These are phyloP conservation scores for Apocheima hispidaria DNA, from an alignment of 2,888 invertebrate genomes.

Conservation along the genomic window DNA sequence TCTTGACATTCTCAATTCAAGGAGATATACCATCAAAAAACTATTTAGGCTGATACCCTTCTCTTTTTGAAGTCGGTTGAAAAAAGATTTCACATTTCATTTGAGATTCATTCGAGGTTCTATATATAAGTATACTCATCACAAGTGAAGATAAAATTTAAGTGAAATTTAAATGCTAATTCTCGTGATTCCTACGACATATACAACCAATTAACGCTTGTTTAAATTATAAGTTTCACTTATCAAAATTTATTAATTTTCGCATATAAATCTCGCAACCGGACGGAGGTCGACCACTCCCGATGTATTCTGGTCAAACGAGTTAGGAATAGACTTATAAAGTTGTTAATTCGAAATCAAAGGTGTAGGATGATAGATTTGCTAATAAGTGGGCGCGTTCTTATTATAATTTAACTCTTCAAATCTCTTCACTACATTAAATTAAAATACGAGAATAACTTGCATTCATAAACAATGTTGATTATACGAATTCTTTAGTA, in stretches of 20 bases:
- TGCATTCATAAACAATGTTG: not conserved
- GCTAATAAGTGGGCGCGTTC: conserved; percentile 28
- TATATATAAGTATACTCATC: too few relatives aligned
- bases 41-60: too few relatives aligned
- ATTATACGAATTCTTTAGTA: not conserved
- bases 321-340: conserved; percentile 25
- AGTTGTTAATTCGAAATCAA: conserved; percentile 29
- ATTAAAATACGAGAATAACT: not conserved
- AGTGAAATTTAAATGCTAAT: not conserved
- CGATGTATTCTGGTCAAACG: conserved; percentile 18
- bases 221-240: conserved; percentile 50
- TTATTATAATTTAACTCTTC: conserved; percentile 13
- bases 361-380: conserved; percentile 25
- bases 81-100: too few relatives aligned
- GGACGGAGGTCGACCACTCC: conserved; percentile 41
- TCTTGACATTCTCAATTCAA: too few relatives aligned
- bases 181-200: conserved; percentile 10
- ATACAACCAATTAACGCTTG: conserved; percentile 35
- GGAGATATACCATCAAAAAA: too few relatives aligned
- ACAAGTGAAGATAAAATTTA: too few relatives aligned
- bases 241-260: conserved; percentile 47
- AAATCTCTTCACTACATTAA: conserved; percentile 10
- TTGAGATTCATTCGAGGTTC: too few relatives aligned
- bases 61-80: too few relatives aligned
- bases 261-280: conserved; percentile 41